Evolutionary conservation across 2,797 vertebrate genomes (phyloP).

Genomic region (Enteromius radiatus): DNA sequence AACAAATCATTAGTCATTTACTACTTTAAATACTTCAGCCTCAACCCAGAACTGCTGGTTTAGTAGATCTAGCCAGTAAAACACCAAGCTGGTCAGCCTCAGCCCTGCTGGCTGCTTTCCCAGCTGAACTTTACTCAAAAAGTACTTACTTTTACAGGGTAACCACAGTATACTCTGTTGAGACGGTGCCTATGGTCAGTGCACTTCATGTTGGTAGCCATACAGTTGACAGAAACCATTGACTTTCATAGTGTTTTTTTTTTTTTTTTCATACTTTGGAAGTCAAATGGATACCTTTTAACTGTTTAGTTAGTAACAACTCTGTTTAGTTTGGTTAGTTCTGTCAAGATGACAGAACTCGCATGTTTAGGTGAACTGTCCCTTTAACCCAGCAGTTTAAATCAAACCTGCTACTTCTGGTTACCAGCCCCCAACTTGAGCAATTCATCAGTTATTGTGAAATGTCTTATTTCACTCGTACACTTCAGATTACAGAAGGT

Average conservation of each 20-base stretch:
- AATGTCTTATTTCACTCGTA: not conserved
- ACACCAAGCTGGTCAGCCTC: not conserved
- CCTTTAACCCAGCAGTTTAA: not conserved
- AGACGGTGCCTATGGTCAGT: not conserved
- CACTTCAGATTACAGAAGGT: not conserved
- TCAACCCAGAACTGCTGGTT: not conserved
- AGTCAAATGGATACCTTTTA: not conserved
- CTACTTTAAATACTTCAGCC: not conserved
- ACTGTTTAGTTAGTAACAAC: not conserved
- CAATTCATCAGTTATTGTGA: not conserved
- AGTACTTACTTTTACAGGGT: not conserved
- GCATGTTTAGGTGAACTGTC: not conserved
- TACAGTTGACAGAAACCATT: not conserved
- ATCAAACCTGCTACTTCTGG: not conserved
- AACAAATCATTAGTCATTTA: not conserved
- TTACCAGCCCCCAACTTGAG: not conserved
- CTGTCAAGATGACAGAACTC: too few relatives aligned
- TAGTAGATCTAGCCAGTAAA: not conserved
- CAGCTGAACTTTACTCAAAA: not conserved
- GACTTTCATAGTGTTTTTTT: not conserved
- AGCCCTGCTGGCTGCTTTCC: not conserved
- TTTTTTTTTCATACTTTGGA: not conserved
- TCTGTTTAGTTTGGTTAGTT: too few relatives aligned
- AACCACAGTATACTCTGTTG: not conserved
- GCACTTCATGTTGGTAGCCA: not conserved